These are phyloP conservation scores for Hermodice carunculata DNA, from an alignment of 2,888 invertebrate genomes.

Conservation along the genomic window DNA sequence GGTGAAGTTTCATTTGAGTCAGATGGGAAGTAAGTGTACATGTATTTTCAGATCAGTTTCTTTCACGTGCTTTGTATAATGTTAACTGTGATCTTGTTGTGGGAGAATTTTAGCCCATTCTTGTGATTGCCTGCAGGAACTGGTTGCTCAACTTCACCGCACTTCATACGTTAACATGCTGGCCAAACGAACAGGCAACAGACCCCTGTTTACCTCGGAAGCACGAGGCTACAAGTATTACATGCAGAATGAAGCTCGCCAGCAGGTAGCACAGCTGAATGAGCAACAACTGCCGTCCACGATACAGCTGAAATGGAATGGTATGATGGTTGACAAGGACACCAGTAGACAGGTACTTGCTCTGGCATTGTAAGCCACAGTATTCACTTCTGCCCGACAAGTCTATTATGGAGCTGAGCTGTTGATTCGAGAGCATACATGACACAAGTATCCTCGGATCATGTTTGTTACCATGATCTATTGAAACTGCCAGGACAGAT, in stretches of 20 bases:
- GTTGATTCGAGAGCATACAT: no score
- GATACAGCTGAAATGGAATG: conserved; percentile 55
- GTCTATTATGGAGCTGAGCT: no score
- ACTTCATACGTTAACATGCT: conserved; percentile 29
- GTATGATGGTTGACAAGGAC: conserved; percentile 23
- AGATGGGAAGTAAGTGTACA: no score
- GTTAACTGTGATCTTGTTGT: no score
- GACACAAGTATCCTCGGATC: no score
- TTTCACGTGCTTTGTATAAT: no score
- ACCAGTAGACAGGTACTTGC: conserved; percentile 21
- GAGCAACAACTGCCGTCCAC: conserved; percentile 35
- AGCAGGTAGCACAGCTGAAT: conserved; percentile 26
- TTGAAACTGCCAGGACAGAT: no score
- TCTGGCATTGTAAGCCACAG: neutral
- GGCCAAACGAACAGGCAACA: conserved; percentile 28
- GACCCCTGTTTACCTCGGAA: conserved; percentile 52
- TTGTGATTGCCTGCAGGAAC: conserved; percentile 42
- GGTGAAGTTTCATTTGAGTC: no score
- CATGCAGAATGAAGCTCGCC: conserved; percentile 43
- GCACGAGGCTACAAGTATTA: conserved; percentile 56
- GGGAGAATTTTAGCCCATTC: no score
- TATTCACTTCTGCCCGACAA: no score
- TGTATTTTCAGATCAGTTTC: no score
- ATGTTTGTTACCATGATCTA: no score
- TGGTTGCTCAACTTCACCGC: conserved; percentile 43